Evolutionary conservation across 2,797 vertebrate species (phyloP).

Genomic region (Monodelphis domestica): DNA sequence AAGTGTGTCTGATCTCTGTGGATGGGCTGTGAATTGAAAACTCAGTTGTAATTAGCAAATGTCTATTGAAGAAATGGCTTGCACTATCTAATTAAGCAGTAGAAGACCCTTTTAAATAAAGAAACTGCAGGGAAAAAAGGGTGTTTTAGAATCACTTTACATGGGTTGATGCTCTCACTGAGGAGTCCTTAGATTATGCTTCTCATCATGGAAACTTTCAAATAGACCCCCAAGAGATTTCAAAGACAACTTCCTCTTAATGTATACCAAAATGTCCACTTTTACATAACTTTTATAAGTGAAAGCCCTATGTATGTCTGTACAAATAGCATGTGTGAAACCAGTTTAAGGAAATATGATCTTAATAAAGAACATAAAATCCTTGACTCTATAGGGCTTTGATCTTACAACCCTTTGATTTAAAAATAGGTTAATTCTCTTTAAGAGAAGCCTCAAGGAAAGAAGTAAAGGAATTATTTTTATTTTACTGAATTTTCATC

Average conservation of each 20-base stretch:
- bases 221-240: background rate
- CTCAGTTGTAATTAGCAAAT: background rate
- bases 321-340: background rate
- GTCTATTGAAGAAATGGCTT: background rate
- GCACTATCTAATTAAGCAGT: background rate
- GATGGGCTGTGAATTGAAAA: background rate
- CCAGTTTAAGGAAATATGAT: too few relatives aligned
- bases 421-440: conserved; percentile 15
- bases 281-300: conserved; percentile 6
- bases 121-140: too few relatives aligned
- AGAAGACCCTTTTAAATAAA: background rate
- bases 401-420: background rate
- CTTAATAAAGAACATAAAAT: background rate
- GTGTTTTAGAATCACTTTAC: background rate
- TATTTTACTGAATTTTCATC: conserved; percentile 8
- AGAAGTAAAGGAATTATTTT: conserved; percentile 3
- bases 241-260: background rate
- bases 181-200: background rate
- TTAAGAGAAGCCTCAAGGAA: background rate
- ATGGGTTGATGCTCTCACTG: background rate
- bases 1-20: background rate
- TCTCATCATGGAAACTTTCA: background rate
- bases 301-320: background rate
- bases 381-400: background rate
- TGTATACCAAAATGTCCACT: background rate